These are phyloP conservation scores for Drosophila neocordata DNA, from an alignment of 1,140 invertebrate genomes.

Conservation along the genomic window DNA sequence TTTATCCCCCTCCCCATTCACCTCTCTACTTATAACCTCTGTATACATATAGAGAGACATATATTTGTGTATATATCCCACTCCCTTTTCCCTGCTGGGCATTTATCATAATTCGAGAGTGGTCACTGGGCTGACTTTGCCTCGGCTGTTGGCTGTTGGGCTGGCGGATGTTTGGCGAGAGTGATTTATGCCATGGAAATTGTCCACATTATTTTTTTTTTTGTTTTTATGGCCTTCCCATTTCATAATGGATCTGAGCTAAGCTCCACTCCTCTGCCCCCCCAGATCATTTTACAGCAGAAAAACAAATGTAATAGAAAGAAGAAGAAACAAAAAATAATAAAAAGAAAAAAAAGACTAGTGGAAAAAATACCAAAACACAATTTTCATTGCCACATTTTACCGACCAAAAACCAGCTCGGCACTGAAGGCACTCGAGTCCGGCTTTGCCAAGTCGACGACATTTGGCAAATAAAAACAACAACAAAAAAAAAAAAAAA, in stretches of 20 bases:
- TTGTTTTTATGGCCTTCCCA: slow-evolving; percentile 9
- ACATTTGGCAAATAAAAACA: slow-evolving; percentile 29
- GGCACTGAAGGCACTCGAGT: not conserved
- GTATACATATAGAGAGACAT: not conserved
- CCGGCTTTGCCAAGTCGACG: slow-evolving; percentile 43
- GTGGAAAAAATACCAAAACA: not conserved
- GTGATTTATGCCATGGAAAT: slow-evolving; percentile 56
- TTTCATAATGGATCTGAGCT: slow-evolving; percentile 7
- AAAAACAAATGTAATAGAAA: not conserved
- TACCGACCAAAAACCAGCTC: slow-evolving; percentile 18
- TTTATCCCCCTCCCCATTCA: slow-evolving; percentile 43
- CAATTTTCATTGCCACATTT: slow-evolving; percentile 22
- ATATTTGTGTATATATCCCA: not conserved
- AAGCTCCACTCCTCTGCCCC: not conserved
- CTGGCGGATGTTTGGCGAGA: slow-evolving; percentile 45
- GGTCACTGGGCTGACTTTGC: not conserved
- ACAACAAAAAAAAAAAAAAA: slow-evolving; percentile 7
- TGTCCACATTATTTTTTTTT: slow-evolving; percentile 19
- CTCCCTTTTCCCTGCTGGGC: slow-evolving; percentile 21
- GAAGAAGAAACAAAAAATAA: not conserved
- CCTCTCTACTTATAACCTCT: not conserved
- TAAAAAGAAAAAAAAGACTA: not conserved
- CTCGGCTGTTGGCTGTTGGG: slow-evolving; percentile 13
- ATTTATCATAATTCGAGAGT: slow-evolving; percentile 59
- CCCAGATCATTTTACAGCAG: slow-evolving; percentile 4